These are phyloP conservation scores for cattle (Bos taurus) DNA, from an alignment of 2,113 vertebrate species.

Conservation along the genomic window ARS-UCD2.0 NC_037328.1:12657001-12657500, in stretches of 20 bases:
- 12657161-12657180: background rate
- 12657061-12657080: background rate
- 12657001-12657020: background rate
- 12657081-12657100: background rate
- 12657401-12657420: background rate
- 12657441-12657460: background rate
- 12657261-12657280: background rate
- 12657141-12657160: background rate
- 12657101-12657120: background rate
- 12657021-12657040: background rate
- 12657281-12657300: background rate
- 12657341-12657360: background rate
- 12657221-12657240: background rate
- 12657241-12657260: background rate
- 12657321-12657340: background rate
- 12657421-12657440: background rate
- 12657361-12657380: background rate
- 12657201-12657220: background rate
- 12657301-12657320: background rate
- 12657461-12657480: background rate
- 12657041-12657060: background rate
- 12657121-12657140: background rate
- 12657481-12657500: background rate
- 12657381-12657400: conserved; percentile 25
- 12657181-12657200: background rate